Base-by-base conservation (phyloP, 2,888 invertebrate genomes). In the Chrysopilus asiliformis region DNA sequence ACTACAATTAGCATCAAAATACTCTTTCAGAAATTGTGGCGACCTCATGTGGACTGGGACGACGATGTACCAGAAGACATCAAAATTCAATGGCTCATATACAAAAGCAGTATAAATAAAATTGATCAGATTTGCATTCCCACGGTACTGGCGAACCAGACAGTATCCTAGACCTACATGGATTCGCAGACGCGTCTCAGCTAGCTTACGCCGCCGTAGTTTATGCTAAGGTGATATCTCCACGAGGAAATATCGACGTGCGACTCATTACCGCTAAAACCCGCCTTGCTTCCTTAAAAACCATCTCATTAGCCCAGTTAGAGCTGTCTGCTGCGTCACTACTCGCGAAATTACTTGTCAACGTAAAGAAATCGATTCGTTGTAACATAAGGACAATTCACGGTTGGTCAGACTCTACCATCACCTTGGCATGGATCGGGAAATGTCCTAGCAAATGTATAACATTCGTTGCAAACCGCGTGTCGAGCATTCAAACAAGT, bases 311-410 rank as follows among this genome's bases (percentile, higher is more conserved):
- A 10, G 50, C 51, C 2, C 44, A 50, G 4, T 29, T 51, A 3
- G 53, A 53, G 28, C 36, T 53, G 2, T 51, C 49, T 27, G 51
- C 43, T 2, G 49, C 48, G 1, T 33, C 50, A 15, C 14, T 50
- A 22, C 45, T 44, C 27, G 36, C 47, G 26, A 39, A 44, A 30
- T 36, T 53, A 12, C 43, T 38, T 20, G 18, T 15, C 4, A 49
- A 46, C 24, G 31, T 48, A 13, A 32, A 35, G 8, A 4, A 38
- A n/a, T 43, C 47, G 6, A 26, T 46, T 7, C 14, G 38, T 2
- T 30, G 35, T 2, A 32, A 34, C 4, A 46, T 49, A 18, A 16
- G 39, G 15, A 34, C 43, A 3, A 36, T 45, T 13, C 28, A 41
- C 3, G 45, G 45, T 10, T 52, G 46, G 46, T 44, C 49, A 5